A percentile compares a stretch with the other conserved stretches of the same genome.
phyloP scores from a whole-genome alignment of 2,113 vertebrate genomes.

The Nyctereutes procyonoides region DNA sequence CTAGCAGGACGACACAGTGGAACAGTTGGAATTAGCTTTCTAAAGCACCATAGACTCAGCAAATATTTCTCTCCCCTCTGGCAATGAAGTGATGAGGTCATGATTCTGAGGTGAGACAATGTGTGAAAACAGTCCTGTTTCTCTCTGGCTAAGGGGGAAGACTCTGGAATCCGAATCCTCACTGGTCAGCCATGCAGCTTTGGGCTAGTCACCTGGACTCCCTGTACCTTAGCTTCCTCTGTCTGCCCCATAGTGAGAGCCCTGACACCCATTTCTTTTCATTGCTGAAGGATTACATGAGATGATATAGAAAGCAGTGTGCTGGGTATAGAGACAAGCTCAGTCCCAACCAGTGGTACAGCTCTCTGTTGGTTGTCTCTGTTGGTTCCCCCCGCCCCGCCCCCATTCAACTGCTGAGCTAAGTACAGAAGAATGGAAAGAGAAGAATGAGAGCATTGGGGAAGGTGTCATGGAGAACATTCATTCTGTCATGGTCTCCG shows the following conservation, averaged over 20 bases:
- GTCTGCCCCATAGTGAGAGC: background rate
- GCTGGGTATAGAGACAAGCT: fast-evolving
- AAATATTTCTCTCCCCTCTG: background rate
- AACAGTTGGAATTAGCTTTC: background rate
- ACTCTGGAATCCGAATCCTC: background rate
- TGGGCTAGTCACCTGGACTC: background rate
- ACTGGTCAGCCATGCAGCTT: background rate
- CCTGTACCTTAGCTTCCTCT: background rate
- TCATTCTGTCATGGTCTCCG: no score
- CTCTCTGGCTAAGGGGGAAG: background rate
- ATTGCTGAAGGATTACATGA: background rate
- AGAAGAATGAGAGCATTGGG: background rate
- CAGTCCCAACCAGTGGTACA: no score
- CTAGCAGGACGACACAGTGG: background rate
- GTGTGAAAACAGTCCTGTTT: background rate
- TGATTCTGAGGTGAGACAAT: background rate
- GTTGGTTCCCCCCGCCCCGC: no score
- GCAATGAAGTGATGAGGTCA: background rate
- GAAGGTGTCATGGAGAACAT: background rate
- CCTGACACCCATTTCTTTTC: background rate
- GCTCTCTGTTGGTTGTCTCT: no score
- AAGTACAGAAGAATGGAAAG: background rate
- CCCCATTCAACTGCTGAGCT: background rate
- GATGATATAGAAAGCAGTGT: background rate
- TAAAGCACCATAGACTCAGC: slow-evolving; percentile 10